Conservation (phyloP, 2,888 invertebrate genomes). For the Amphipyra tragopoginis region DNA sequence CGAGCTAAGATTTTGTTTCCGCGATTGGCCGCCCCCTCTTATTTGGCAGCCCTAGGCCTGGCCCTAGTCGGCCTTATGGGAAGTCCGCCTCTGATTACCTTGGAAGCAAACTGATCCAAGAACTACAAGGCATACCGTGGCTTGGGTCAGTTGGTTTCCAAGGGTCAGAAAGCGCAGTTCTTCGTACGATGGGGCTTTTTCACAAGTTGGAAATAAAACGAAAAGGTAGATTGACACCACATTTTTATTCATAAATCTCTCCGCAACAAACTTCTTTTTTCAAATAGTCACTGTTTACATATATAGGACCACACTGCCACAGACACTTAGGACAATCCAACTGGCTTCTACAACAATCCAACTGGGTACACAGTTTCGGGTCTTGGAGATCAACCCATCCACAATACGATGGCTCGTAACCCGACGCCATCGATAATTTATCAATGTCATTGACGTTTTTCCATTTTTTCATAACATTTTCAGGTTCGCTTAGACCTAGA, state of each 20-base stretch:
- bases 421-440: conserved; percentile 60
- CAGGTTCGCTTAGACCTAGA: conserved; percentile 59
- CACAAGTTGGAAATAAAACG: conserved; percentile 18
- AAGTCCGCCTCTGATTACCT: no score
- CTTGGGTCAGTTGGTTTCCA: no score
- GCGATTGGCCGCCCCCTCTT: no score
- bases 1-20: no score
- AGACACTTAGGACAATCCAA: conserved; percentile 83
- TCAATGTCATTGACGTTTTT: conserved; percentile 73
- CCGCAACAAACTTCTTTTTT: conserved; percentile 69
- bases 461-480: conserved; percentile 76
- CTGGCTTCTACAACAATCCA: conserved; percentile 66
- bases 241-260: conserved; percentile 74
- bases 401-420: conserved; percentile 53
- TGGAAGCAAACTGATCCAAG: no score
- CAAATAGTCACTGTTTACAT: conserved; percentile 76
- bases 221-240: conserved; percentile 63
- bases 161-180: no score
- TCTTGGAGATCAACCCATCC: conserved; percentile 75
- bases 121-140: no score
- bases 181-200: no score
- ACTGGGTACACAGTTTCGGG: conserved; percentile 48
- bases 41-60: no score
- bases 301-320: conserved; percentile 86
- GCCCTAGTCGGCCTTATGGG: no score